Evolutionary conservation across 2,797 vertebrate genomes (phyloP), one percentile per base, ranked within the genome.

Genomic region (Peromyscus eremicus): DNA sequence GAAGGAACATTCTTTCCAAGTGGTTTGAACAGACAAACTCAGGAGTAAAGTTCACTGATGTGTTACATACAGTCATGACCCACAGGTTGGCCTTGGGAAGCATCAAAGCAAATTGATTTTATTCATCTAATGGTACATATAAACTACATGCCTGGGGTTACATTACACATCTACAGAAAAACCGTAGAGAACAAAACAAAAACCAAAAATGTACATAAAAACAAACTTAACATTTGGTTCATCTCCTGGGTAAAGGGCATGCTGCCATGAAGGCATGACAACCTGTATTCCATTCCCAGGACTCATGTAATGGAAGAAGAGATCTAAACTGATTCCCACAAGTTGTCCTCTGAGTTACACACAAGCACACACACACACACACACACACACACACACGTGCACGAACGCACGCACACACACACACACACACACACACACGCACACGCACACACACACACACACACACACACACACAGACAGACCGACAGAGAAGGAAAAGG

Each of bases 101-200:
- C 93, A 83, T 81, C 85, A 97, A 91, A 71, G 32, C 82, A 77
- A 49, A n/a, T 5, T 80, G 37, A 83, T 85, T 92, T 66, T 97
- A 64, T 86, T 93, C 75, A 70, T 34, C 14, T 83, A 70, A 60
- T 60, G 43, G 64, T n/a, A 55, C 27, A 19, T 25, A n/a, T n/a
- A 88, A 17, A 80, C 46, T 55, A 40, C 1, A 43, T 87, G n/a
- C 46, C 52, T 55, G 16, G 9, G 49, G 37, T 62, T 70, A 55
- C 6, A 68, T 11, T 76, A 81, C 60, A 86, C 37, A 66, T 17
- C 81, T 32, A 55, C 1, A 93, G 70, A 95, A 95, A 10, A 94
- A 85, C 12, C 40, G 40, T 43, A 34, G 89, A 88, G 77, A 94
- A 40, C 46, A 62, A 87, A 43, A 79, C 6, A 43, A 68, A 94